Percentiles rank a stretch among this genome's conserved stretches.
phyloP scores from a whole-genome alignment of 2,113 vertebrate genomes.

The Anhinga anhinga region DNA sequence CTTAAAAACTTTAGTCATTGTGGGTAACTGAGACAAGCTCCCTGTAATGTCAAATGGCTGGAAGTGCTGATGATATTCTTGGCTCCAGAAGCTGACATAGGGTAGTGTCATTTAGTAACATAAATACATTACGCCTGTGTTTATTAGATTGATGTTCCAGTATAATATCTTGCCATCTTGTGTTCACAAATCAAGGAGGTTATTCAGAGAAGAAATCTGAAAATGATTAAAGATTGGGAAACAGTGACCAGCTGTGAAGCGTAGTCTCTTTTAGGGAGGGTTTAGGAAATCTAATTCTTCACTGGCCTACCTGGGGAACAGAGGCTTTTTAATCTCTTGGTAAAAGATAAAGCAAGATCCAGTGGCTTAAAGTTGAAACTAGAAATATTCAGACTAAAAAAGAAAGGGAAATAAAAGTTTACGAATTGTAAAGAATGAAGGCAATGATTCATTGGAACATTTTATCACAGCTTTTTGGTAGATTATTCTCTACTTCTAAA shows the following conservation, averaged over 20 bases:
- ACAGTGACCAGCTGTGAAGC: not conserved
- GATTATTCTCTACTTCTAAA: not conserved
- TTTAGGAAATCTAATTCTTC: not conserved
- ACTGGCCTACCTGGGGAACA: not conserved
- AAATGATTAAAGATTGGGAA: not conserved
- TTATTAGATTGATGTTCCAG: not conserved
- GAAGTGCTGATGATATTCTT: not conserved
- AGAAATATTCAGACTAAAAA: not conserved
- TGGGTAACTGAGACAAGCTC: not conserved
- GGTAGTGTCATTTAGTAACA: not conserved
- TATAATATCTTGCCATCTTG: not conserved
- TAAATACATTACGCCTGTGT: not conserved
- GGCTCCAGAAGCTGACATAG: not conserved
- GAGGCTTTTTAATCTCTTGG: not conserved
- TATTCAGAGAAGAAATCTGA: not conserved
- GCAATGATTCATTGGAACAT: not conserved
- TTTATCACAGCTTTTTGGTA: not conserved
- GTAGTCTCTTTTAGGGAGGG: not conserved
- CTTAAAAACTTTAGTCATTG: not conserved
- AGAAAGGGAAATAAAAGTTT: not conserved
- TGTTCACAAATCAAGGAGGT: not conserved
- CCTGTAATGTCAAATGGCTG: not conserved
- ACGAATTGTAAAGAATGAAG: not conserved
- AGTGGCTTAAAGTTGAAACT: not conserved
- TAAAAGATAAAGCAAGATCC: not conserved